Evolutionary conservation across 1,140 invertebrate genomes (phyloP).

Genomic region (Marisa cornuarietis): DNA sequence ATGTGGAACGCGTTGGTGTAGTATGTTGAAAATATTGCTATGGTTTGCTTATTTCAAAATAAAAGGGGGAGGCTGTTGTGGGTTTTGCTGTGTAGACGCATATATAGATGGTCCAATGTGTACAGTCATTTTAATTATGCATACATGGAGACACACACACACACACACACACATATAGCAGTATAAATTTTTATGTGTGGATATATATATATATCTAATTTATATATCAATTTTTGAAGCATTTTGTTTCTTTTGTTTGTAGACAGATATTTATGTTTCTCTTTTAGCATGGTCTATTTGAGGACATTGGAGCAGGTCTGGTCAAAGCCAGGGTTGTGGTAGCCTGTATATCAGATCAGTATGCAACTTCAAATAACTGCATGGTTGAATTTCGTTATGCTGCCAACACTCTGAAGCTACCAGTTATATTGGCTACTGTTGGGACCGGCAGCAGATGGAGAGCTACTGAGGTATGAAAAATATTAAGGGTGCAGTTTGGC

Average conservation of each 20-base stretch:
- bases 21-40: conserved; percentile 31
- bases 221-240: too few species aligned
- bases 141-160: too few species aligned
- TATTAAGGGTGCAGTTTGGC: neutral
- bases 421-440: conserved; percentile 53
- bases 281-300: conserved; percentile 57
- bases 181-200: too few species aligned
- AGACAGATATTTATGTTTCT: conserved; percentile 5
- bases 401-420: conserved; percentile 50
- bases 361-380: conserved; percentile 53
- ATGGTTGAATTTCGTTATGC: conserved; percentile 59
- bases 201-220: too few species aligned
- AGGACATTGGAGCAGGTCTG: conserved; percentile 60
- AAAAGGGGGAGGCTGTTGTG: neutral
- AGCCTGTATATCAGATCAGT: conserved; percentile 60
- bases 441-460: conserved; percentile 58
- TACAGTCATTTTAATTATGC: too few species aligned
- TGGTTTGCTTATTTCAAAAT: neutral
- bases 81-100: too few species aligned
- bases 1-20: conserved; percentile 58
- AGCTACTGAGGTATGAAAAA: conserved; percentile 48
- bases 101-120: neutral
- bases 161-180: too few species aligned
- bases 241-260: neutral
- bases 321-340: conserved; percentile 53